Percentiles rank a stretch among this genome's conserved stretches.
Conservation (phyloP, 2,797 vertebrate genomes). For the Lates japonicus region DNA sequence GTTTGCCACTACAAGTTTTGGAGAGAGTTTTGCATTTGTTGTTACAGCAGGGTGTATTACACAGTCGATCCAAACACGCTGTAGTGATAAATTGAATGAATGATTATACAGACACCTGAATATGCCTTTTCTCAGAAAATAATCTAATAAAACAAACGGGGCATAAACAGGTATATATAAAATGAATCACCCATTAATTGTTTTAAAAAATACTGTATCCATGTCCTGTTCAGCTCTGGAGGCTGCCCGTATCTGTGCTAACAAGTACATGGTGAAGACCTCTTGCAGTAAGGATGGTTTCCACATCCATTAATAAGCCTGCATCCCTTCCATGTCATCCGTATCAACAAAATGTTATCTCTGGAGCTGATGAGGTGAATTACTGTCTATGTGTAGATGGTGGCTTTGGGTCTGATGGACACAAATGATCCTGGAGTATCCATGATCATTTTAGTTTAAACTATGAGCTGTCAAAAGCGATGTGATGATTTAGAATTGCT, state of each 20-base stretch:
- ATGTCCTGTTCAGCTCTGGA: slow-evolving; percentile 87
- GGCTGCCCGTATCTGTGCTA: slow-evolving; percentile 94
- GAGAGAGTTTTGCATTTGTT: neutral
- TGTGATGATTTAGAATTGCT: neutral
- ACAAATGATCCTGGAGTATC: neutral
- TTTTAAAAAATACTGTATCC: neutral
- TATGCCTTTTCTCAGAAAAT: too few relatives aligned
- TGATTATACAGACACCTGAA: too few relatives aligned
- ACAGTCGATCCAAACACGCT: too few relatives aligned
- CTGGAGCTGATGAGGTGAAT: slow-evolving; percentile 94
- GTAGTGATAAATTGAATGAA: too few relatives aligned
- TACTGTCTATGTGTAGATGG: slow-evolving; percentile 51
- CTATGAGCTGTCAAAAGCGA: neutral
- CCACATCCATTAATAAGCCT: slow-evolving; percentile 94
- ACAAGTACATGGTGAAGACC: slow-evolving; percentile 98
- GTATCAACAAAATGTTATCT: slow-evolving; percentile 98
- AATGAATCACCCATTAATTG: neutral
- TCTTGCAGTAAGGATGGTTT: slow-evolving; percentile 96
- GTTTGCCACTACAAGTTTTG: too few relatives aligned
- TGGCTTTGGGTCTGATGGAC: slow-evolving; percentile 25
- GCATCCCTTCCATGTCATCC: slow-evolving; percentile 95
- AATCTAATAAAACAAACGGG: too few relatives aligned
- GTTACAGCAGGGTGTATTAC: neutral
- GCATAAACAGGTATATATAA: too few relatives aligned
- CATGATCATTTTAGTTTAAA: too few relatives aligned